These are phyloP conservation scores for Ostrea denselamellosa DNA, from an alignment of 1,140 invertebrate species.

Conservation along the genomic window DNA sequence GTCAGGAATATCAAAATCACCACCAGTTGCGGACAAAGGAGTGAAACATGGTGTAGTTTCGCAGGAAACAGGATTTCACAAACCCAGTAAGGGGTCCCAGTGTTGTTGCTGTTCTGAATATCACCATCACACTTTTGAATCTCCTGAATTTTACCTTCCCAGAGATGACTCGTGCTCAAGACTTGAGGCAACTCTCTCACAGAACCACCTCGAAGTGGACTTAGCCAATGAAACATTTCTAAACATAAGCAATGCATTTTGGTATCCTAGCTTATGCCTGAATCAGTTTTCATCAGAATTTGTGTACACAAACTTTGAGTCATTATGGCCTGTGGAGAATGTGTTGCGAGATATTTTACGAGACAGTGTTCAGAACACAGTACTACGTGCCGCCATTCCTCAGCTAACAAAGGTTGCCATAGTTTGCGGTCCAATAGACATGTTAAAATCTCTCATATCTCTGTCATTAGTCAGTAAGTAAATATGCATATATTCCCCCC, in stretches of 20 bases:
- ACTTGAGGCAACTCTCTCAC: constrained; percentile 34
- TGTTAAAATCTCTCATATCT: constrained; percentile 61
- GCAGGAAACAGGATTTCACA: not conserved
- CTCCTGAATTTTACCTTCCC: constrained; percentile 42
- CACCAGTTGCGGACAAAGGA: not conserved
- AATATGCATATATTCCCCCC: not conserved
- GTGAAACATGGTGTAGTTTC: not conserved
- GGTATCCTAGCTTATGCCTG: constrained; percentile 64
- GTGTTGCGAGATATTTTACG: constrained; percentile 55
- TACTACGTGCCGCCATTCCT: constrained; percentile 59
- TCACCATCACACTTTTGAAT: constrained; percentile 45
- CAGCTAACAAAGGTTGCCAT: constrained; percentile 64
- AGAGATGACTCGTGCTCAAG: not conserved
- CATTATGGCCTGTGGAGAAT: constrained; percentile 62
- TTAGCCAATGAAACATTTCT: constrained; percentile 51
- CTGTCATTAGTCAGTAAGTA: constrained; percentile 66
- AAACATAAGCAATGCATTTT: constrained; percentile 68
- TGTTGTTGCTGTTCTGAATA: constrained; percentile 41
- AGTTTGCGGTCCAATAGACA: constrained; percentile 60
- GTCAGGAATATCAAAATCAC: not conserved
- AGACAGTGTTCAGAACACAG: constrained; percentile 62
- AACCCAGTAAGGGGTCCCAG: not conserved
- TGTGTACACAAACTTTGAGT: constrained; percentile 58
- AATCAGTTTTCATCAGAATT: constrained; percentile 61
- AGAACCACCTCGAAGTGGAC: constrained; percentile 21